Base-by-base conservation (phyloP, 2,888 invertebrate genomes). In the Linnaemya vulpina region DNA sequence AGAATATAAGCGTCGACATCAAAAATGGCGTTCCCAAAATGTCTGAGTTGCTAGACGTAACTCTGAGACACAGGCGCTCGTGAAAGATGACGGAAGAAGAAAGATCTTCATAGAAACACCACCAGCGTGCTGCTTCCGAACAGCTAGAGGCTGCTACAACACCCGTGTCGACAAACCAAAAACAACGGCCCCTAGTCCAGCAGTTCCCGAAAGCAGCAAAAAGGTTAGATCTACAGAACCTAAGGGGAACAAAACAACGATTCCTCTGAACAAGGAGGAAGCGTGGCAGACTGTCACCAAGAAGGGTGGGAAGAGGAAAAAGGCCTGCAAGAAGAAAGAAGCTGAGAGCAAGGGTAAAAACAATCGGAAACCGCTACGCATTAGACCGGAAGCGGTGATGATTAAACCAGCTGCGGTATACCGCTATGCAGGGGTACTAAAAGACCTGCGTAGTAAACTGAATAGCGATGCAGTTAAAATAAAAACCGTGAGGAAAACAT, bases 361-460 rank as follows among this genome's bases (percentile, higher is more conserved):
- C 13, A 53, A 53, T 20, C n/a, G 30, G 8, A 38, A 20, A 55
- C 10, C 62, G 11, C n/a, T 20, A 38, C 9, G 40, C 17, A 20
- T 13, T 3, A 43, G 43, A 9, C 13, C 63, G 5, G 43, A 63
- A 8, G 40, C 43, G 40, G 43, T 43, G 13, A 22, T 43, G 4
- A n/a, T 63, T 3, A 63, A 43, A 63, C 63, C 63, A 1, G 5
- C 13, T 3, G 43, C 11, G 1, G 22, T 15, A 9, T 9, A 43
- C 63, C 43, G 25, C 25, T 63, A 43, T 10, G 43, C 43, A 43
- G 43, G n/a, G 8, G 63, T 63, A 3, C 22, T 63, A 7, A 63
- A 22, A 7, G 17, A 43, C n/a, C n/a, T 63, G 3, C 58, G 58
- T 35, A 35, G 58, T 35, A 58, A 25, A n/a, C n/a, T 35, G 5